phyloP scores from a whole-genome alignment of 1,140 invertebrate genomes.

The Argopecten irradians region DNA sequence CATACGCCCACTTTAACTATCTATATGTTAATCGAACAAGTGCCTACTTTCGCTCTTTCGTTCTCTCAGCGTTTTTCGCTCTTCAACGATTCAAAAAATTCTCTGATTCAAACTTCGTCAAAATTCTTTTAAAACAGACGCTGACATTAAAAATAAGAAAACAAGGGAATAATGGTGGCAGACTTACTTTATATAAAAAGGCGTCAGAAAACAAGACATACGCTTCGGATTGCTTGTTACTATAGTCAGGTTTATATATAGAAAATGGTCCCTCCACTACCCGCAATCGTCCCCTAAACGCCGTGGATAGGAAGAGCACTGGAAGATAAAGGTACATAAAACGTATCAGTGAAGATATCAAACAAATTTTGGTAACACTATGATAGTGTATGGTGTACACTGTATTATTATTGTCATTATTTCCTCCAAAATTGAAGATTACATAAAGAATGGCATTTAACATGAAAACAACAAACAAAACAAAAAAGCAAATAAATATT shows the following conservation, averaged over 20 bases:
- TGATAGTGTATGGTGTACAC: too few relatives aligned
- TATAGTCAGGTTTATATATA: conserved; percentile 50
- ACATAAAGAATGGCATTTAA: too few relatives aligned
- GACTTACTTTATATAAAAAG: conserved; percentile 57
- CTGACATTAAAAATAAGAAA: not conserved
- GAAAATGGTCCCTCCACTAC: conserved; percentile 56
- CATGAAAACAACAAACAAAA: too few relatives aligned
- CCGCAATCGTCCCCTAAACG: conserved; percentile 49
- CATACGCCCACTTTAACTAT: not conserved
- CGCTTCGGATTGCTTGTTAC: conserved; percentile 40
- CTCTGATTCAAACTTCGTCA: not conserved
- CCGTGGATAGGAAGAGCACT: conserved; percentile 51
- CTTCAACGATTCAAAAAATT: not conserved
- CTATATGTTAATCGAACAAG: not conserved
- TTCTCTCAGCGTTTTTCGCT: not conserved
- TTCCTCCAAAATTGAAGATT: too few relatives aligned
- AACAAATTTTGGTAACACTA: not conserved
- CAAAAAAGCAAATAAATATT: too few relatives aligned
- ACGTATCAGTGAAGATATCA: too few relatives aligned
- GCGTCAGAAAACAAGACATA: conserved; percentile 49
- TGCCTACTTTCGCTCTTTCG: not conserved
- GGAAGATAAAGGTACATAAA: conserved; percentile 33
- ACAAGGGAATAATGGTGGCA: not conserved
- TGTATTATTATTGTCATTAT: too few relatives aligned
- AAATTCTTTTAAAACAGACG: too few relatives aligned